Evolutionary conservation across 92 coral and sea anemone genomes (phyloP), one percentile per base, ranked within the genome.

Genomic region (Scolanthus callimorphus): DNA sequence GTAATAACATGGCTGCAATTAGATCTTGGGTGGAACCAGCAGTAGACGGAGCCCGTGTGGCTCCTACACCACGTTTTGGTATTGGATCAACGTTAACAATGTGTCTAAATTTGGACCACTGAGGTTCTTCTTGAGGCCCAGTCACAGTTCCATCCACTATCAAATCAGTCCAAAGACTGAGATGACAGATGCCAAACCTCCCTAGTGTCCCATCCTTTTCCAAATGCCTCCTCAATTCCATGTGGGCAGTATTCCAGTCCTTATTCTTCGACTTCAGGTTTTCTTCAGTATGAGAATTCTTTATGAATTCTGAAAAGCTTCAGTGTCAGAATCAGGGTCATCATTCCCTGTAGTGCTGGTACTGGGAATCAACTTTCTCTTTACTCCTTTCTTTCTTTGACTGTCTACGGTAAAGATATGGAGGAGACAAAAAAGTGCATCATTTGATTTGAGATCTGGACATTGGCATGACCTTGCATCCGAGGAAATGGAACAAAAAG

Each of bases 111-210:
- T 68, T 67, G 55, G 67, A 11, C 83, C 83, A 77, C 57, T 77
- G 71, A 19, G 69, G 77, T 55, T 77, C 77, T 48, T 77, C 66
- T 12, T 54, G 50, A 4, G 38, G 48, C 39, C 83, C 83, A 31
- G 83, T 57, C 28, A 77, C 49, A 43, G 60, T 69, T 2, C 77
- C 83, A 22, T 77, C 71, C 25, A 49, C 38, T 37, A 77, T 77
- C 9, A 77, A 26, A 77, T 77, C 77, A 1, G 83, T 77, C 76
- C 83, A 77, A 23, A 77, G 60, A 60, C 69, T 67, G 2, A 77
- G 70, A 44, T 77, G 83, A 13, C 49, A 13, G 26, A 77, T 49
- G n/a, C 83, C 83, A 46, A 29, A 77, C 28, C 77, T 57, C 27
- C 46, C 71, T 10, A 67, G 39, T 24, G 59, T 68, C 12, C 83